Evolutionary conservation across 2,888 invertebrate species (phyloP).

Genomic region (Dione vanillae): DNA sequence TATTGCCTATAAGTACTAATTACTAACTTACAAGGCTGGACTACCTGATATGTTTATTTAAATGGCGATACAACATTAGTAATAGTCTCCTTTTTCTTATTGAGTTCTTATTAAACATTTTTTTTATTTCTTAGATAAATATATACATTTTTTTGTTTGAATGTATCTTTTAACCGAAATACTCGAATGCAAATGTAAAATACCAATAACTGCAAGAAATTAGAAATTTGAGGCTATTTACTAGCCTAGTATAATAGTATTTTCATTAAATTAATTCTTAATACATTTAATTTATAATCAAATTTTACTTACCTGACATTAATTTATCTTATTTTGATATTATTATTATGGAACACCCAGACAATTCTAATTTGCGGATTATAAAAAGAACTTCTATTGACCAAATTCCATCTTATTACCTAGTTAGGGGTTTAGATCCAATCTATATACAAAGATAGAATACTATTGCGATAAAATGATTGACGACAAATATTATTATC

Average conservation of each 20-base stretch:
- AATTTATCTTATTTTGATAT: background rate
- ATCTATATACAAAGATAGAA: background rate
- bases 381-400: background rate
- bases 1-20: background rate
- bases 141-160: too few relatives aligned
- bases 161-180: background rate
- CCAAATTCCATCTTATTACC: background rate
- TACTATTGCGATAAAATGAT: background rate
- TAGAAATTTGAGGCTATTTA: too few relatives aligned
- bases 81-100: too few relatives aligned
- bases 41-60: background rate
- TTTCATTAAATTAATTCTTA: too few relatives aligned
- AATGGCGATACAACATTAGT: background rate
- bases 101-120: too few relatives aligned
- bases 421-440: background rate
- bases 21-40: background rate
- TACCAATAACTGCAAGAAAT: slow-evolving; percentile 3
- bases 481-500: slow-evolving; percentile 43
- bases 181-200: background rate
- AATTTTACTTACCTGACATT: background rate
- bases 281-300: background rate
- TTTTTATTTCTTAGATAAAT: too few relatives aligned
- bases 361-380: background rate
- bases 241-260: too few relatives aligned
- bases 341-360: background rate